Evolutionary conservation across 2,113 vertebrate species (phyloP).

Genomic region (Cinclus cinclus): DNA sequence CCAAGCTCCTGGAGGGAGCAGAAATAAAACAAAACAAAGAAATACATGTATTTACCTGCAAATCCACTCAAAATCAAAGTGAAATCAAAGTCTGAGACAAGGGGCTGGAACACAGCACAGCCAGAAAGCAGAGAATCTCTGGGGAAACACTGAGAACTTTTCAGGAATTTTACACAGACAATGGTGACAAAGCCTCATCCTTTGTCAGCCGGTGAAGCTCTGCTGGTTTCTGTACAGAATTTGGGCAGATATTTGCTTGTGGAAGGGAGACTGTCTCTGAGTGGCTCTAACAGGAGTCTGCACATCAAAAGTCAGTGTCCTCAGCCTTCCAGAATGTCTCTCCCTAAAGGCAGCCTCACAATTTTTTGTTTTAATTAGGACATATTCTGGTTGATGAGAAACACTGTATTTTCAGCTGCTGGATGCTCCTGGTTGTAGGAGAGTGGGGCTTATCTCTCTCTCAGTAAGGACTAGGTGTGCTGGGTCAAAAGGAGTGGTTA

Average conservation of each 20-base stretch:
- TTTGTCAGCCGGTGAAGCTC: background rate
- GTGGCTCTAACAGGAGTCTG: background rate
- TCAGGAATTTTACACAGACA: background rate
- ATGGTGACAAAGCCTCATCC: background rate
- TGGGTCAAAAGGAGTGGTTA: background rate
- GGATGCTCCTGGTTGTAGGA: background rate
- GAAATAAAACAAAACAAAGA: background rate
- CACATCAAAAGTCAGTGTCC: background rate
- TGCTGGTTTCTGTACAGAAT: background rate
- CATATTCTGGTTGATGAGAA: background rate
- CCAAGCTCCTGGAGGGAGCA: background rate
- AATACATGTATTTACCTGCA: background rate
- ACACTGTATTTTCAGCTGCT: background rate
- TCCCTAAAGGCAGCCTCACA: background rate
- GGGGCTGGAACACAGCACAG: background rate
- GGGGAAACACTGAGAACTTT: background rate
- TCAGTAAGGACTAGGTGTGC: background rate
- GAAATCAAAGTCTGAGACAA: background rate
- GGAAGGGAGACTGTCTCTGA: background rate
- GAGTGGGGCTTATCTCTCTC: fast-evolving
- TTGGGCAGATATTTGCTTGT: background rate
- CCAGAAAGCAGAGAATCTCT: background rate
- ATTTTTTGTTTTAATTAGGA: background rate
- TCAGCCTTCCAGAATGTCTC: background rate
- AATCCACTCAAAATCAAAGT: background rate